A percentile compares a stretch with the other conserved stretches of the same genome.
These are phyloP conservation scores for Epistrophe eligans DNA, from an alignment of 2,888 invertebrate genomes.

Conservation along the genomic window DNA sequence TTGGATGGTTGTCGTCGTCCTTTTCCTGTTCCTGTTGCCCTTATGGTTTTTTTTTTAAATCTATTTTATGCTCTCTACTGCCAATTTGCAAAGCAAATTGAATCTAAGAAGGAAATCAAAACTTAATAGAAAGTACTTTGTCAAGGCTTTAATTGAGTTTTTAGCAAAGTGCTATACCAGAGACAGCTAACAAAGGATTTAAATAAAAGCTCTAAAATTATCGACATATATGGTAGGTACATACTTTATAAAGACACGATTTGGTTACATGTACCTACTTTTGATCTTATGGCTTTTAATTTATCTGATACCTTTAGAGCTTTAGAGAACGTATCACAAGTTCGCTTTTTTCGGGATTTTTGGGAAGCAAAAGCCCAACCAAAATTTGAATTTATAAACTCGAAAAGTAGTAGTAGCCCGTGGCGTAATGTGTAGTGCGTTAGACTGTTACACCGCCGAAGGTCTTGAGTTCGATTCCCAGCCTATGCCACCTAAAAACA, in stretches of 20 bases:
- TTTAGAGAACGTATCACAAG: too few species aligned
- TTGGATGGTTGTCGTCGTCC: constrained; percentile 10
- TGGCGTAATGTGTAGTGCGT: too few species aligned
- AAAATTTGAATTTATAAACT: too few species aligned
- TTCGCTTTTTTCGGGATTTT: too few species aligned
- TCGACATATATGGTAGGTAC: not conserved
- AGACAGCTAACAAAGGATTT: constrained; percentile 65
- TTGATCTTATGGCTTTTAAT: not conserved
- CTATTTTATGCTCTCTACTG: constrained; percentile 36
- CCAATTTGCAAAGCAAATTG: constrained; percentile 74
- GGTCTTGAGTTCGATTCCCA: too few species aligned
- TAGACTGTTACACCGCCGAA: too few species aligned
- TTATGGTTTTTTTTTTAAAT: constrained; percentile 9
- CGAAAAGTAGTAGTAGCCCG: too few species aligned
- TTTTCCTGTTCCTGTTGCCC: constrained; percentile 27
- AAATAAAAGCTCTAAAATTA: constrained; percentile 52
- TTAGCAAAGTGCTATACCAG: constrained; percentile 62
- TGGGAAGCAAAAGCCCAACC: too few species aligned
- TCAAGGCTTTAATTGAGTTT: constrained; percentile 74
- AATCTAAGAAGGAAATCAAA: constrained; percentile 72
- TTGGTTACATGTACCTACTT: not conserved
- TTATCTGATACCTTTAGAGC: too few species aligned
- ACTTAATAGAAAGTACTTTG: constrained; percentile 75
- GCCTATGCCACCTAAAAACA: too few species aligned
- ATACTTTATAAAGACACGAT: not conserved